Base-by-base conservation (phyloP, 2,888 invertebrate genomes). In the Sphaerophoria rueppellii region DNA sequence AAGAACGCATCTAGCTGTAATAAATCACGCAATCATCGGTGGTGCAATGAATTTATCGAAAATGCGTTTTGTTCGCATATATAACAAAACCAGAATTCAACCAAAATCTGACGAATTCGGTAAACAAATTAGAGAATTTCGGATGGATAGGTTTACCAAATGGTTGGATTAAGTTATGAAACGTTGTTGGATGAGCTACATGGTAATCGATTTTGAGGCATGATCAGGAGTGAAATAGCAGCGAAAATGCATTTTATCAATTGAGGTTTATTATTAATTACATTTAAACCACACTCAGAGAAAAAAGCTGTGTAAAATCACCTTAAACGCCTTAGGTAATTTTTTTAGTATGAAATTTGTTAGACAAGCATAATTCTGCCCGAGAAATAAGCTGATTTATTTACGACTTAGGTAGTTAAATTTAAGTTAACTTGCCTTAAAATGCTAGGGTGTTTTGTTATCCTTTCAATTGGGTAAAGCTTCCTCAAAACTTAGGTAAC, bases 61-160 rank as follows among this genome's bases (percentile, higher is more conserved):
- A 60, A 32, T 60, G 7, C 43, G 43, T 60, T 43, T 60, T 11
- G 2, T 35, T 35, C 12, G 24, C 43, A 16, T 43, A 12, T 43
- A 11, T 16, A 60, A 40, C 24, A 60, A 40, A 16, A 16, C 58
- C 16, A 55, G 34, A 6, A 43, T 40, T 60, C 40, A 4, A 60
- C n/a, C 32, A n/a, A 24, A 12, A 43, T 52, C 24, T 24, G 50
- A 52, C 24, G 24, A 52, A 52, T 60, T 43, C 40, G n/a, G 24
- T 43, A n/a, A 43, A 12, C 60, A 60, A 60, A 60, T 43, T 24
- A 60, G 40, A 6, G 12, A 12, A 43, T 43, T 43, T 60, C 40
- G 24, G 43, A 60, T 60, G 40, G 60, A 60, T 24, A 60, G 12
- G 60, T 43, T 60, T 6, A 24, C 40, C 40, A 11, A 60, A 60